Conservation (phyloP, 2,113 vertebrate species). For the Embiotoca jacksoni region DNA sequence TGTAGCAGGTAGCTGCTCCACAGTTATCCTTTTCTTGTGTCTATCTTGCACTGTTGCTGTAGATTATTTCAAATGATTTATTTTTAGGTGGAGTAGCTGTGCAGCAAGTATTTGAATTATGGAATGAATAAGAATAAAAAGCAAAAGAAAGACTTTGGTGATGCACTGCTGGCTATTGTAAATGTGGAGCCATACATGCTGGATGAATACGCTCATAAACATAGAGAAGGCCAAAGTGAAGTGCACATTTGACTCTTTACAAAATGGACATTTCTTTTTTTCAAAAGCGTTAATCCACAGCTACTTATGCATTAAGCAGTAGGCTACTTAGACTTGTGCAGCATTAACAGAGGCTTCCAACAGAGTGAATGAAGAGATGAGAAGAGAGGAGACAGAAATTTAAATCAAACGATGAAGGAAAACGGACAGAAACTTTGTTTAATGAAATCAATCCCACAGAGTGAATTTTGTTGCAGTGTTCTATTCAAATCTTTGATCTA, state of each 20-base stretch:
- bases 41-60: background rate
- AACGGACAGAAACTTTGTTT: too few species aligned
- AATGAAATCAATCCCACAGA: too few species aligned
- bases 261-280: too few species aligned
- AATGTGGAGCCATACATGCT: background rate
- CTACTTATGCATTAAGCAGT: too few species aligned
- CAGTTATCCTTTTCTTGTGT: background rate
- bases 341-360: background rate
- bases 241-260: background rate
- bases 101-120: conserved; percentile 11
- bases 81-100: conserved; percentile 13
- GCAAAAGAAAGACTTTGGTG: background rate
- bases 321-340: too few species aligned
- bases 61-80: background rate
- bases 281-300: too few species aligned
- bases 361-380: background rate
- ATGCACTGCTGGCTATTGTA: background rate
- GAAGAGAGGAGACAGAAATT: background rate
- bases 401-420: too few species aligned
- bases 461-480: too few species aligned
- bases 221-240: background rate
- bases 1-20: conserved; percentile 8
- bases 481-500: too few species aligned
- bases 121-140: background rate
- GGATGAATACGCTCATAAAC: conserved; percentile 8